Evolutionary conservation across 2,113 vertebrate genomes (phyloP).

Genomic region (Siniperca knerii): DNA sequence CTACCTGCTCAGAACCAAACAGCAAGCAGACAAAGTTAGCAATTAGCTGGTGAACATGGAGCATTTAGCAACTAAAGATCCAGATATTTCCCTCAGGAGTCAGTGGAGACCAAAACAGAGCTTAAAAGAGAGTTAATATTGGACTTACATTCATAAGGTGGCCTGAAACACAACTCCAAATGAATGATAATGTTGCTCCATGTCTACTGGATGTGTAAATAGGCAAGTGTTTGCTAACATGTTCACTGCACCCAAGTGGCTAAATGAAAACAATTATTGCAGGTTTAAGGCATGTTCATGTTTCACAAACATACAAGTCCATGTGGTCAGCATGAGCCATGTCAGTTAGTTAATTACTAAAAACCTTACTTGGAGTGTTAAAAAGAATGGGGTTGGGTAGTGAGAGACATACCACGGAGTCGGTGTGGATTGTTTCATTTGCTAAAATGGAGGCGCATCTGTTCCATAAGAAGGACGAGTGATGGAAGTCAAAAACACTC

Average conservation of each 20-base stretch:
- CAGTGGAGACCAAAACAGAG: not conserved
- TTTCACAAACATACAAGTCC: not conserved
- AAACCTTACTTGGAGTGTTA: not conserved
- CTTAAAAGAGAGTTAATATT: not conserved
- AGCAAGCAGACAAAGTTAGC: not conserved
- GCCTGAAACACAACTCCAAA: not conserved
- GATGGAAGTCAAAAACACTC: no score
- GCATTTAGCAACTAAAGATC: constrained; percentile 8
- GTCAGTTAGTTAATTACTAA: not conserved
- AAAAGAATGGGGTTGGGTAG: not conserved
- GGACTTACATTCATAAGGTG: not conserved
- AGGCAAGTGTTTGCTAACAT: no score
- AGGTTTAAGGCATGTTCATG: not conserved
- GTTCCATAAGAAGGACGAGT: not conserved
- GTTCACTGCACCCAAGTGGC: not conserved
- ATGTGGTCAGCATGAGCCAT: not conserved
- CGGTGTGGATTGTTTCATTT: not conserved
- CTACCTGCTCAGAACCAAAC: not conserved
- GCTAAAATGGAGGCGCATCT: not conserved
- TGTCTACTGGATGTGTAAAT: not conserved
- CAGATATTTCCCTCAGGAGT: not conserved
- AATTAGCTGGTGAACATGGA: not conserved
- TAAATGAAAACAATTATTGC: not conserved
- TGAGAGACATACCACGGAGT: not conserved
- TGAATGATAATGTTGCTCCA: not conserved